Base-by-base conservation (phyloP, 2,888 invertebrate genomes). In the Ormyrus labotus region DNA sequence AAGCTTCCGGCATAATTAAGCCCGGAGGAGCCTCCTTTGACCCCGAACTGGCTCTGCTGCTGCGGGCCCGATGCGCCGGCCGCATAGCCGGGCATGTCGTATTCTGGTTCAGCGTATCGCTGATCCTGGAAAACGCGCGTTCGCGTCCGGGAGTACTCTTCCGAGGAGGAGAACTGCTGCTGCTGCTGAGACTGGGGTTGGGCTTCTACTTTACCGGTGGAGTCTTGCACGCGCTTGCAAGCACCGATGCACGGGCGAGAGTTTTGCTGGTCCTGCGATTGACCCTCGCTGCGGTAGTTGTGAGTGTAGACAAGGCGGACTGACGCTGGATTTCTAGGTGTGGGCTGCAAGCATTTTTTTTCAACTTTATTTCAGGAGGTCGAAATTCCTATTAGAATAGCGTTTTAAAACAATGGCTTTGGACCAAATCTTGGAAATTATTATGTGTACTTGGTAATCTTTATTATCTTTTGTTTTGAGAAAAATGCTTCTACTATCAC, bases 241-340 rank as follows among this genome's bases (percentile, higher is more conserved):
- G 81, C 81, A 5, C 82, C 82, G 19, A 82, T 50, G 45, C 82
- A 82, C 4, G 81, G 82, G 0, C 81, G 72, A 9, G 9, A 47
- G 10, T 50, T 50, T n/a, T 60, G 34, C 34, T 34, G 67, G 4
- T 47, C 57, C 9, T 67, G 58, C 2, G 48, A 0, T 55, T 58
- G 68, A 34, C 10, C 55, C 8, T 50, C 10, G 13, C 11, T 60
- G 6, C 13, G 34, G 53, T 74, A 74, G 51, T 65, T 78, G 63
- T 79, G 10, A 0, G 63, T 55, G 60, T 80, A 83, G 7, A 74
- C 71, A 5, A 83, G 47, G 1, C 77, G 83, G 0, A 83, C 67
- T 45, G 60, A 19, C 1, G 79, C 45, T n/a, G 79, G 80, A 63
- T 50, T 79, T 64, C 45, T 79, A 1, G 63, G 55, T 10, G 64